Base-by-base conservation (phyloP, 2,888 invertebrate genomes). In the Serrognathus titanus region DNA sequence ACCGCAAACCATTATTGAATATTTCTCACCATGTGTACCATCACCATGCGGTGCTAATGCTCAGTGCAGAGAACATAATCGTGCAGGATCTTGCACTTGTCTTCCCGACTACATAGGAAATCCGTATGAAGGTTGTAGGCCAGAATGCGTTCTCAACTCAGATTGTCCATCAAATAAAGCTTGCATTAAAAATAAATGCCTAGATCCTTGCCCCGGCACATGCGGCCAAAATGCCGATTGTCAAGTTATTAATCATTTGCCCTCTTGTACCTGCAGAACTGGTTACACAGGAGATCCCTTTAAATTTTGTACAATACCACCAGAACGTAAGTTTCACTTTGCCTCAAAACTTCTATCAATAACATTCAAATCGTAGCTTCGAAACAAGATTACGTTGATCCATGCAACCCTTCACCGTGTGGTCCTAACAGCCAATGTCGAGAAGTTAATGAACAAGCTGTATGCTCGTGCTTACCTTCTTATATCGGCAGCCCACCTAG, bases 341-440 rank as follows among this genome's bases (percentile, higher is more conserved):
- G 2, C 24, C 24, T 31, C 24, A 1, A 31, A 31, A 1, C 2
- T 31, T 3, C 24, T 3, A 31, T 6, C 24, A 8, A 3, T 50
- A 24, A 48, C 36, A 13, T 11, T 38, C 7, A 16, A 16, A 35
- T 84, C 62, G 90, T 90, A 51, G 76, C 82, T 68, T 74, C 68
- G 68, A 73, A 35, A 64, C 68, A 39, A 40, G 58, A 64, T 62
- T 75, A 78, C 35, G 64, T 71, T 45, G 85, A 88, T 74, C 83
- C 85, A 24, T 89, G 89, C 67, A 81, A 83, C 72, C 85, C 85
- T 41, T 83, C 83, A 16, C 87, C 87, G 0, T 94, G 93, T 71
- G 93, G 93, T 24, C 85, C 90, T 2, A 90, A 92, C 70, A 90
- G 92, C 61, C 81, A 86, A 66, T 93, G 93, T 70, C 84, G 85